Percentiles rank a stretch among this genome's conserved stretches.
phyloP scores from a whole-genome alignment of 1,140 invertebrate species.

The Popillia japonica region DNA sequence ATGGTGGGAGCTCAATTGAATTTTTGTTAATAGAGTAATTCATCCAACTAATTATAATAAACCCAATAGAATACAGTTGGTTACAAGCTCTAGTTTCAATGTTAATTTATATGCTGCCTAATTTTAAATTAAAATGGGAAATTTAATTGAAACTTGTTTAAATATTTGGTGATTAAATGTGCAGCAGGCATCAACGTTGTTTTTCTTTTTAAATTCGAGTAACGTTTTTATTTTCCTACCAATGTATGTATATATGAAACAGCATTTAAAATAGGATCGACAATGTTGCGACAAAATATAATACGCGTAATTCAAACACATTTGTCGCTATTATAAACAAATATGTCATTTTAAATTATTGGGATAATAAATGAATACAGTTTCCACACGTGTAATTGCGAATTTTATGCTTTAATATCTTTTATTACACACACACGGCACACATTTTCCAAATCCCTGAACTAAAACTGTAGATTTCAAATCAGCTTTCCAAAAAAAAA shows the following conservation, averaged over 20 bases:
- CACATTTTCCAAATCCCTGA: neutral
- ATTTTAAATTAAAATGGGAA: slow-evolving; percentile 22
- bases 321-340: neutral
- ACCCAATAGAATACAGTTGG: neutral
- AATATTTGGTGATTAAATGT: neutral
- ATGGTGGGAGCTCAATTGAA: too few species aligned
- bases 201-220: neutral
- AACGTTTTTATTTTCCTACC: slow-evolving; percentile 4
- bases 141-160: slow-evolving; percentile 30
- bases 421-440: neutral
- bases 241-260: neutral
- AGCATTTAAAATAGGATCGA: neutral
- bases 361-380: slow-evolving; percentile 6
- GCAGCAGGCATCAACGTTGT: neutral
- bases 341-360: slow-evolving; percentile 14
- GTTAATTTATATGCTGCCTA: neutral
- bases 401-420: neutral
- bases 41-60: too few species aligned
- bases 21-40: too few species aligned
- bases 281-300: neutral
- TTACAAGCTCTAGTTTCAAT: neutral
- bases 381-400: slow-evolving; percentile 7
- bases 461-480: neutral
- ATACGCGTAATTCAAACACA: neutral
- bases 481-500: neutral